phyloP scores from a whole-genome alignment of 2,888 invertebrate species.

The Oxycera nigricornis region DNA sequence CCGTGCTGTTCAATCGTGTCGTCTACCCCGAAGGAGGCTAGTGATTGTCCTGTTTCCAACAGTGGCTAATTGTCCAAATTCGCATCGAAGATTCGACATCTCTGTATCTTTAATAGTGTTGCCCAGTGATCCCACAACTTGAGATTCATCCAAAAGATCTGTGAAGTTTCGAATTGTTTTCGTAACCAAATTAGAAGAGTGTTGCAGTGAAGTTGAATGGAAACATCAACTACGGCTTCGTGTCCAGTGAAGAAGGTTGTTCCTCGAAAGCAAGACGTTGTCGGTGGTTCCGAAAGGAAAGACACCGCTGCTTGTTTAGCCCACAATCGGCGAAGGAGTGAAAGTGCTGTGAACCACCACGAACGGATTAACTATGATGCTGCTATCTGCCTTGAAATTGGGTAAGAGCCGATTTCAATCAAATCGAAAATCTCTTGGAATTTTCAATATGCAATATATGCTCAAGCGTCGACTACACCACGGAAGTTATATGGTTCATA shows the following conservation, averaged over 20 bases:
- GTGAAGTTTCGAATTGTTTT: background rate
- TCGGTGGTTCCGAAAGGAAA: background rate
- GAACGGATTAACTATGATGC: constrained; percentile 57
- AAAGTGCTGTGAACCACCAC: constrained; percentile 37
- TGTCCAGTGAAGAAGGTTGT: background rate
- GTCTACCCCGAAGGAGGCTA: too few species aligned
- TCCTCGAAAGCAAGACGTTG: background rate
- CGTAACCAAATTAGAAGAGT: background rate
- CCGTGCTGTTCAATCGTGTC: background rate
- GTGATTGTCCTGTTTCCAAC: too few species aligned
- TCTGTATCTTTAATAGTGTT: too few species aligned
- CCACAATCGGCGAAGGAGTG: constrained; percentile 1
- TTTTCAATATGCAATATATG: background rate
- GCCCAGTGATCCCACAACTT: too few species aligned
- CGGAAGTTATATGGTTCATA: background rate
- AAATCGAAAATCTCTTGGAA: background rate
- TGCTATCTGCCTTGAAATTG: constrained; percentile 61
- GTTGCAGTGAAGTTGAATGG: constrained; percentile 23
- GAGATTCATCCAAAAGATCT: too few species aligned
- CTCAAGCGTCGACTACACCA: background rate
- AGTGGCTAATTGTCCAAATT: too few species aligned
- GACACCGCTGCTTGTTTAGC: background rate
- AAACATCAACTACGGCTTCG: background rate
- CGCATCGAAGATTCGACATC: too few species aligned
- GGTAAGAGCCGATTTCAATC: constrained; percentile 51